Conservation (phyloP, 2,113 vertebrate genomes). For the Corvus hawaiiensis region DNA sequence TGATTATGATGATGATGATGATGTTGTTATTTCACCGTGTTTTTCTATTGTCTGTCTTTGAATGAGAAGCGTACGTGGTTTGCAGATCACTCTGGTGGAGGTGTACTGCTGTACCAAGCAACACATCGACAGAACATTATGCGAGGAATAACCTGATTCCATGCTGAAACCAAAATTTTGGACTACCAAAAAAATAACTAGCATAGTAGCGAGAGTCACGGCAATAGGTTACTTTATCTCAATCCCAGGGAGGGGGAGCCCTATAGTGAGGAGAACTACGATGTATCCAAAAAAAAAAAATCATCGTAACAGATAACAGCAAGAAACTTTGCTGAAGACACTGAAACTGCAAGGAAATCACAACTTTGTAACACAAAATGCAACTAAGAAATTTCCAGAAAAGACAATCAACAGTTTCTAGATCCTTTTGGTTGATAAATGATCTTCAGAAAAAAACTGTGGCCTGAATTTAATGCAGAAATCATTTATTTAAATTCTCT, state of each 20-base stretch:
- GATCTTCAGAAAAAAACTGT: not conserved
- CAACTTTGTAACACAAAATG: not conserved
- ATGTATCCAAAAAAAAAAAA: not conserved
- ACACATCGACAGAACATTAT: rapidly evolving
- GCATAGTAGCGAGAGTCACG: not conserved
- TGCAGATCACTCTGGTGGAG: not conserved
- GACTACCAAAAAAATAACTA: not conserved
- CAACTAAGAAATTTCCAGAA: not conserved
- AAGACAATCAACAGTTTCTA: not conserved
- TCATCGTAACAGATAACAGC: not conserved
- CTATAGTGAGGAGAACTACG: not conserved
- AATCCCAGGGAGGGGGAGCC: not conserved
- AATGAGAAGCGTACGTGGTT: not conserved
- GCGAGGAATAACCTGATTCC: not conserved
- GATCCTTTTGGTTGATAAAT: not conserved
- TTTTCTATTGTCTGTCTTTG: not conserved
- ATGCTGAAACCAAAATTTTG: not conserved
- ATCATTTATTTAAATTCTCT: not conserved
- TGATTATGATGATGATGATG: not conserved
- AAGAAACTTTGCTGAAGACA: not conserved
- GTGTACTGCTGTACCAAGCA: not conserved
- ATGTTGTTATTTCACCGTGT: not conserved
- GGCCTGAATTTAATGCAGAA: not conserved
- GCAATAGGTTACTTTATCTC: not conserved
- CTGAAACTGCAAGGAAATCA: not conserved